phyloP scores from a whole-genome alignment of 2,797 vertebrate species.

The Gymnodraco acuticeps region DNA sequence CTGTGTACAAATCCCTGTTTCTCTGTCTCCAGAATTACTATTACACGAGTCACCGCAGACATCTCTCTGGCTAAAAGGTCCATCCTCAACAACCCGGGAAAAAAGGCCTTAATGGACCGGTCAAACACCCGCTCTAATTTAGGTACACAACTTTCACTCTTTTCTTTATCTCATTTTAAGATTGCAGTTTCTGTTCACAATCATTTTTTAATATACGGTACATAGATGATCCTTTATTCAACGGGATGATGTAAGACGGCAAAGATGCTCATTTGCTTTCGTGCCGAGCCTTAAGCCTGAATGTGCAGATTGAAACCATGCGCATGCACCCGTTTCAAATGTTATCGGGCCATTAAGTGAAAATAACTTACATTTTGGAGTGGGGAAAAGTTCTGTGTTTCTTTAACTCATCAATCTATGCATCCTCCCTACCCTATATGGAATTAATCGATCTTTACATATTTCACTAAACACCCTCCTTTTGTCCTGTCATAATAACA shows the following conservation, averaged over 20 bases:
- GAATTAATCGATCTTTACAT: too few relatives aligned
- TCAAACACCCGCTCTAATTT: slow-evolving; percentile 96
- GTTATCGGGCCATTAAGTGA: too few relatives aligned
- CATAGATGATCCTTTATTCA: neutral
- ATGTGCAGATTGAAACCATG: neutral
- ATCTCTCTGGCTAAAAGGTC: slow-evolving; percentile 98
- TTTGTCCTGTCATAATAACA: too few relatives aligned
- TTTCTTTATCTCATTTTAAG: slow-evolving; percentile 12
- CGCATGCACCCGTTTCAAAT: too few relatives aligned
- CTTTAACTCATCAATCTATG: too few relatives aligned
- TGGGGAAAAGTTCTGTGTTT: too few relatives aligned
- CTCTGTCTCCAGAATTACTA: slow-evolving; percentile 90
- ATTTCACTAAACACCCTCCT: too few relatives aligned
- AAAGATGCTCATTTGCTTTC: neutral
- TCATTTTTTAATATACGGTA: neutral
- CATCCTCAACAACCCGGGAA: slow-evolving; percentile 98
- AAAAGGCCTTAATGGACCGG: slow-evolving; percentile 97
- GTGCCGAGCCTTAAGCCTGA: neutral
- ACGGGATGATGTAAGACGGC: too few relatives aligned
- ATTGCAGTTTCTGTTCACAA: neutral
- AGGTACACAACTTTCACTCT: slow-evolving; percentile 82
- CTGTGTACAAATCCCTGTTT: slow-evolving; percentile 20
- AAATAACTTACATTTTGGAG: too few relatives aligned
- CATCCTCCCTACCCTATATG: too few relatives aligned
- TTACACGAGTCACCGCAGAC: slow-evolving; percentile 96